phyloP scores from a whole-genome alignment of 1,140 invertebrate genomes.

The Vollenhovia emeryi region DNA sequence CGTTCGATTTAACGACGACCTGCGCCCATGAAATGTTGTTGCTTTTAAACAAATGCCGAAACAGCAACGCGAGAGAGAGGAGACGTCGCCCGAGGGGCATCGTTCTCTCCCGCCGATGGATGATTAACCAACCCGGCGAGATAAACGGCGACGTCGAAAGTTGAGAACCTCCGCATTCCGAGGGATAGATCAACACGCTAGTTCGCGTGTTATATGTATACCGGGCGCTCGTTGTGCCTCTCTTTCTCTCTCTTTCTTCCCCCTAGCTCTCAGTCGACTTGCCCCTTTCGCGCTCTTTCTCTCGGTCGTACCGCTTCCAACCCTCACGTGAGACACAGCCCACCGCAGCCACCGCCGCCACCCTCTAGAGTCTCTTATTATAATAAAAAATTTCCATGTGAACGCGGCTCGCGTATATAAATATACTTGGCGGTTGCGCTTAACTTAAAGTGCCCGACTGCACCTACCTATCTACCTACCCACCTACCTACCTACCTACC shows the following conservation, averaged over 20 bases:
- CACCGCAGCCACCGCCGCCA: slow-evolving; percentile 60
- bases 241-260: not conserved
- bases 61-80: not conserved
- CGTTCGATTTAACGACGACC: not conserved
- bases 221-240: slow-evolving; percentile 57
- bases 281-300: slow-evolving; percentile 30
- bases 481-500: slow-evolving; percentile 32
- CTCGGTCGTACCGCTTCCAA: slow-evolving; percentile 61
- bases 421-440: slow-evolving; percentile 65
- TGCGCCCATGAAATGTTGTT: not conserved
- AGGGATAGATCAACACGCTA: slow-evolving; percentile 83
- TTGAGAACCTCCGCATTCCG: slow-evolving; percentile 80
- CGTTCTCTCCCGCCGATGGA: not conserved
- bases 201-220: slow-evolving; percentile 80
- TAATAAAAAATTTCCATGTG: slow-evolving; percentile 76
- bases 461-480: slow-evolving; percentile 15
- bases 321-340: slow-evolving; percentile 73
- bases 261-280: slow-evolving; percentile 12
- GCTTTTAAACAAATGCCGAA: not conserved
- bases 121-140: not conserved
- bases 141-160: slow-evolving; percentile 13
- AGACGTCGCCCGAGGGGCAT: not conserved
- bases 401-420: slow-evolving; percentile 71
- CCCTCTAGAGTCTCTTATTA: slow-evolving; percentile 75
- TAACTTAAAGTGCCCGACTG: slow-evolving; percentile 45